Conservation (phyloP, 2,888 invertebrate species). For the Lasiommata megera region DNA sequence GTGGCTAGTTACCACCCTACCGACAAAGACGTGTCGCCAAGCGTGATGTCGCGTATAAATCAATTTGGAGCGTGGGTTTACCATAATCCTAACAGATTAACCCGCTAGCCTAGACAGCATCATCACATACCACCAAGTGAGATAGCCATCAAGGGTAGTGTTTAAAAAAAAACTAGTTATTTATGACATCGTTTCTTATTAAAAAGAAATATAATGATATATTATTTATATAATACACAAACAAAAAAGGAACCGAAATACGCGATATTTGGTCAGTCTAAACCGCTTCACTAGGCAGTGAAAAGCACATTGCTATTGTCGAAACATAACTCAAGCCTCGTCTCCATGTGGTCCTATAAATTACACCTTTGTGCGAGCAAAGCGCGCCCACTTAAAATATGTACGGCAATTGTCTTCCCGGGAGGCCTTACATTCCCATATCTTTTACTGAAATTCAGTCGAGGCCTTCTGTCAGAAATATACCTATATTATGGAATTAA, state of each 20-base stretch:
- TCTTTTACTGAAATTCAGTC: conserved; percentile 49
- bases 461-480: conserved; percentile 29
- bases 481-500: background rate
- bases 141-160: too few relatives aligned
- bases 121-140: too few relatives aligned
- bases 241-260: background rate
- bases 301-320: conserved; percentile 80
- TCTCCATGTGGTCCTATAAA: conserved; percentile 78
- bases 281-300: conserved; percentile 81
- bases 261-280: conserved; percentile 72
- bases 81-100: too few relatives aligned
- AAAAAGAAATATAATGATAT: too few relatives aligned
- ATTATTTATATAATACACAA: too few relatives aligned
- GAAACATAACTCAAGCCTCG: conserved; percentile 77
- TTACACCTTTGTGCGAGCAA: conserved; percentile 78
- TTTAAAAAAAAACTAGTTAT: too few relatives aligned
- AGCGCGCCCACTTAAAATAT: conserved; percentile 78
- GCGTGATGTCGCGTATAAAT: too few relatives aligned
- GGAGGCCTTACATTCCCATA: conserved; percentile 65
- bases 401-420: conserved; percentile 77
- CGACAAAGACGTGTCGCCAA: too few relatives aligned
- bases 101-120: too few relatives aligned
- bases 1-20: too few relatives aligned
- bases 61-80: too few relatives aligned
- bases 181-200: too few relatives aligned